Evolutionary conservation across 1,140 invertebrate species (phyloP).

Genomic region (Drosophila pandora): DNA sequence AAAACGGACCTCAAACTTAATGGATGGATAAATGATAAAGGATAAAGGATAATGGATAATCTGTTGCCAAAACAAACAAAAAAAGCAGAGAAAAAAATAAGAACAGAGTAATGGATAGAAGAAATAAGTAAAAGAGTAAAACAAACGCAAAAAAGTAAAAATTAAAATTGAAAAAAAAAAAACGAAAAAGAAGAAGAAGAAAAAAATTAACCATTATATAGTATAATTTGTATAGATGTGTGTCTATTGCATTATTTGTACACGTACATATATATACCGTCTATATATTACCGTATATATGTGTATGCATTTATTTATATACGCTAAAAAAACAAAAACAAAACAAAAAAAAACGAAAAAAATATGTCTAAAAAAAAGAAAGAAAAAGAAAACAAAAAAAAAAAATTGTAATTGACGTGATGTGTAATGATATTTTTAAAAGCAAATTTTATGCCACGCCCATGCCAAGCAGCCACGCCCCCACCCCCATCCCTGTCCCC

Average conservation of each 20-base stretch:
- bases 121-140: too few species aligned
- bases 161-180: too few species aligned
- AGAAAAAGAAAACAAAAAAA: constrained; percentile 50
- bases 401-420: constrained; percentile 80
- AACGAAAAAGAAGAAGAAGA: too few species aligned
- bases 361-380: constrained; percentile 56
- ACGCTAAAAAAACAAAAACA: constrained; percentile 55
- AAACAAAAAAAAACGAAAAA: constrained; percentile 39
- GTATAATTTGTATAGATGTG: constrained; percentile 82
- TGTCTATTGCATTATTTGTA: constrained; percentile 82
- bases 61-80: too few species aligned
- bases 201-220: too few species aligned
- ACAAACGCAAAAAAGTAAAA: too few species aligned
- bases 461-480: constrained; percentile 32
- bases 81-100: too few species aligned
- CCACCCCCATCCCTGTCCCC: constrained; percentile 2
- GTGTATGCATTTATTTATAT: constrained; percentile 77
- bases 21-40: too few species aligned
- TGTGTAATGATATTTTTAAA: constrained; percentile 83
- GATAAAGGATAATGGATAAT: too few species aligned
- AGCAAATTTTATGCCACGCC: constrained; percentile 79
- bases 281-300: constrained; percentile 61
- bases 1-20: too few species aligned
- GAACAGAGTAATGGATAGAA: too few species aligned
- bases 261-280: constrained; percentile 61